Evolutionary conservation across 2,113 vertebrate species (phyloP).

Genomic region (Cnemophilus loriae): DNA sequence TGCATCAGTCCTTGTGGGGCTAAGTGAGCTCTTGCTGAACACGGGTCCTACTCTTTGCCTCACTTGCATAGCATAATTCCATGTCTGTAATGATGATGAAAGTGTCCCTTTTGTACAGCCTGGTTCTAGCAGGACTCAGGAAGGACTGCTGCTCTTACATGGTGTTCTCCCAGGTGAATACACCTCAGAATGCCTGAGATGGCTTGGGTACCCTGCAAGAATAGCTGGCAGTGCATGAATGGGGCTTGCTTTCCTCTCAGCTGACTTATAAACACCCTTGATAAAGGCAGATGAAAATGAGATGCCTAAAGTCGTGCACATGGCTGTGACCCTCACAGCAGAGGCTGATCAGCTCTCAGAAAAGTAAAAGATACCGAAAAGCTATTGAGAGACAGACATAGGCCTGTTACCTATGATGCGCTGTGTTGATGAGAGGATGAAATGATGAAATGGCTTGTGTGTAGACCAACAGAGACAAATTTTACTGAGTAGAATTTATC

Average conservation of each 20-base stretch:
- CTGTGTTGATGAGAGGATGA: neutral
- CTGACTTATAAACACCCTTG: slow-evolving; percentile 4
- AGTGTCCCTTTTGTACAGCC: neutral
- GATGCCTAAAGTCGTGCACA: neutral
- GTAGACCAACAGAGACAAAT: neutral
- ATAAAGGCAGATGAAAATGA: slow-evolving; percentile 10
- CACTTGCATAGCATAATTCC: neutral
- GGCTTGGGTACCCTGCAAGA: too few species aligned
- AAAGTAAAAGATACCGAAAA: neutral
- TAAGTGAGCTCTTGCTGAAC: neutral
- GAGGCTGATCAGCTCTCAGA: neutral
- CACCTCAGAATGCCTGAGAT: slow-evolving; percentile 6
- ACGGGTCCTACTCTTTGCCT: neutral
- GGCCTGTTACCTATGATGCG: neutral
- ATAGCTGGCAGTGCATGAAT: neutral
- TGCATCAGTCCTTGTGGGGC: neutral
- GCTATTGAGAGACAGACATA: neutral
- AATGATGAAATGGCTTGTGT: neutral
- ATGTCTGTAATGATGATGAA: neutral
- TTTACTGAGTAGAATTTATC: neutral
- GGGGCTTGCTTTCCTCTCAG: neutral
- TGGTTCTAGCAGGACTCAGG: neutral
- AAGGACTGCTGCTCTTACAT: slow-evolving; percentile 1
- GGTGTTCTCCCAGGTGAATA: neutral
- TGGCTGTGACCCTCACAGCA: neutral